These are phyloP conservation scores for Xanthorhoe designata DNA, from an alignment of 2,888 invertebrate species.

Conservation along the genomic window DNA sequence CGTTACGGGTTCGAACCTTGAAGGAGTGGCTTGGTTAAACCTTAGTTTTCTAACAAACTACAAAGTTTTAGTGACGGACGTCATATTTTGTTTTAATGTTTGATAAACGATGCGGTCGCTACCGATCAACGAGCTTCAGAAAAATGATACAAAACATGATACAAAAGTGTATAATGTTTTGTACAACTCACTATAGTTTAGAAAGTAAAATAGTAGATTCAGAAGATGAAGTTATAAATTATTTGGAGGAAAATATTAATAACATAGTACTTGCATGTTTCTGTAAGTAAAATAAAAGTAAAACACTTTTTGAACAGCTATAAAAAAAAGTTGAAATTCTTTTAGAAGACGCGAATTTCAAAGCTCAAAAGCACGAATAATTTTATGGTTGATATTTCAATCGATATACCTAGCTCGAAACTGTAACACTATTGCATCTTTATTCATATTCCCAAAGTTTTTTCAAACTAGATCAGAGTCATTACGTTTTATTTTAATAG, in stretches of 20 bases:
- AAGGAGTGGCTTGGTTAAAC: conserved; percentile 51
- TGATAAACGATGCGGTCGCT: no score
- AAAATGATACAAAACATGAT: no score
- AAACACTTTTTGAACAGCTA: not conserved
- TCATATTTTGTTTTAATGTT: not conserved
- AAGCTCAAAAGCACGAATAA: not conserved
- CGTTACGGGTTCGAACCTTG: conserved; percentile 59
- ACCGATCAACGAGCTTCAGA: no score
- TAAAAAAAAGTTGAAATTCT: not conserved
- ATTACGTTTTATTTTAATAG: not conserved
- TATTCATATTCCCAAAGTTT: not conserved
- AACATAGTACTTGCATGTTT: no score
- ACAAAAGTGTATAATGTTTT: no score
- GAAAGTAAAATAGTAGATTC: no score
- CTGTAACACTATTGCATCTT: not conserved
- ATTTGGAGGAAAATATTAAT: no score
- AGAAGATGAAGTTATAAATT: no score
- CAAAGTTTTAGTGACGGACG: not conserved
- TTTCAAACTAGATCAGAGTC: not conserved
- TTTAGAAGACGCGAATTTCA: not conserved
- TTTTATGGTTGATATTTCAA: not conserved
- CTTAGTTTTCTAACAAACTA: conserved; percentile 1
- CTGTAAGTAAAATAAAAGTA: no score
- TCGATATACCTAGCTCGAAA: not conserved
- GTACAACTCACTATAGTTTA: no score